A percentile compares a stretch with the other conserved stretches of the same genome.
Evolutionary conservation across 1,140 invertebrate genomes (phyloP).

Genomic region (Platyscapa corneri): DNA sequence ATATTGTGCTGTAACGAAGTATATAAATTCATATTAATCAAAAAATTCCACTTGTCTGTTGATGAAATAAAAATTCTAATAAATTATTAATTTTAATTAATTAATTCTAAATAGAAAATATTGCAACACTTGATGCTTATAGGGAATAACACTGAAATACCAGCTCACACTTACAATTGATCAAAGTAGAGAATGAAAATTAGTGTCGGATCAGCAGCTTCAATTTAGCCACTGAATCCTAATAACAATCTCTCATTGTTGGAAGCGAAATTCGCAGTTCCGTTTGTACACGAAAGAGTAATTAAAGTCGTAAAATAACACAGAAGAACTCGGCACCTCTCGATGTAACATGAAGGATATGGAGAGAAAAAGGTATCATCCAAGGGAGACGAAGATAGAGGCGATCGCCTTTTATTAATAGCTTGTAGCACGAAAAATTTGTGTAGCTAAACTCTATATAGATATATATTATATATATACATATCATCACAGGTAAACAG

Average conservation of each 20-base stretch:
- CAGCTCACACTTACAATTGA: background rate
- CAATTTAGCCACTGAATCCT: background rate
- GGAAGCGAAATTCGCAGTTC: background rate
- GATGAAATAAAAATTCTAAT: too few species aligned
- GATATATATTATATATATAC: background rate
- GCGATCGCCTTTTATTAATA: conserved; percentile 35
- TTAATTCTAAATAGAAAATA: background rate
- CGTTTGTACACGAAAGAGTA: background rate
- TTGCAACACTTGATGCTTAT: background rate
- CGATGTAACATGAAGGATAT: background rate
- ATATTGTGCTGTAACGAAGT: too few species aligned
- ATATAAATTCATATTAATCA: too few species aligned
- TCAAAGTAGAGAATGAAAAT: background rate
- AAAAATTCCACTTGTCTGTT: too few species aligned
- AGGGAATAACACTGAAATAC: background rate
- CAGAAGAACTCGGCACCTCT: background rate
- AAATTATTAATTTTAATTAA: too few species aligned
- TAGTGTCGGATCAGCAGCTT: background rate
- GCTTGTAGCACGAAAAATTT: conserved; percentile 7
- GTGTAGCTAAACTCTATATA: too few species aligned
- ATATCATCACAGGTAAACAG: background rate
- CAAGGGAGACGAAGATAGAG: background rate
- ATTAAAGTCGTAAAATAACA: conserved; percentile 7
- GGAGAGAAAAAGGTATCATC: background rate
- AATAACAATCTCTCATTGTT: background rate